phyloP scores from a whole-genome alignment of 2,888 invertebrate genomes.

The Pycnomerus fuliginosus region DNA sequence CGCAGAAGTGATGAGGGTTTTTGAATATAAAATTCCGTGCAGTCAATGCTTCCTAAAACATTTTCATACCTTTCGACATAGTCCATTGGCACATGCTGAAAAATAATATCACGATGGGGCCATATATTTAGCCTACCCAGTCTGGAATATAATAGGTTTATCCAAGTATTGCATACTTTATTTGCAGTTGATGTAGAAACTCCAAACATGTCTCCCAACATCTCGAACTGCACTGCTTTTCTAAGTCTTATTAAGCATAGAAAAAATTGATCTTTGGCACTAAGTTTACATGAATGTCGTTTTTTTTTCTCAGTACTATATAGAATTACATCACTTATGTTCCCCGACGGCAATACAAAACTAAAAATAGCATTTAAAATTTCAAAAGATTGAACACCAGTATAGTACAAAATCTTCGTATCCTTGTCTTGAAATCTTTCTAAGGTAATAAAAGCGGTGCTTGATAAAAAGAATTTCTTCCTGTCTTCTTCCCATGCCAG shows the following conservation, averaged over 20 bases:
- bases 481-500: too few relatives aligned
- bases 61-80: conserved; percentile 18
- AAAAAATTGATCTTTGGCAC: not conserved
- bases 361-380: not conserved
- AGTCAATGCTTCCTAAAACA: conserved; percentile 25
- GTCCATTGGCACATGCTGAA: conserved; percentile 16
- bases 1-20: conserved; percentile 22
- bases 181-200: not conserved
- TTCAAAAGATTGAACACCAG: not conserved
- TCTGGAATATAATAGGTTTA: conserved; percentile 5
- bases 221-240: not conserved
- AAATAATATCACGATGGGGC: conserved; percentile 21
- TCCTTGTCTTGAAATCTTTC: not conserved
- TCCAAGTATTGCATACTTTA: conserved; percentile 1
- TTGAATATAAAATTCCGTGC: too few relatives aligned
- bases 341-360: not conserved
- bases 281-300: not conserved
- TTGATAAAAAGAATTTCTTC: too few relatives aligned
- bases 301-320: not conserved
- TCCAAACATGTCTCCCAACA: conserved; percentile 3
- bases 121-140: conserved; percentile 18
- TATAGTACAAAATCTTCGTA: not conserved
- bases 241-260: not conserved
- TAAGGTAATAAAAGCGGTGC: not conserved
- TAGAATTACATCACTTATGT: not conserved